Evolutionary conservation across 2,113 vertebrate species (phyloP), one percentile per base, ranked within the genome.

Genomic region (Tragelaphus buxtoni): DNA sequence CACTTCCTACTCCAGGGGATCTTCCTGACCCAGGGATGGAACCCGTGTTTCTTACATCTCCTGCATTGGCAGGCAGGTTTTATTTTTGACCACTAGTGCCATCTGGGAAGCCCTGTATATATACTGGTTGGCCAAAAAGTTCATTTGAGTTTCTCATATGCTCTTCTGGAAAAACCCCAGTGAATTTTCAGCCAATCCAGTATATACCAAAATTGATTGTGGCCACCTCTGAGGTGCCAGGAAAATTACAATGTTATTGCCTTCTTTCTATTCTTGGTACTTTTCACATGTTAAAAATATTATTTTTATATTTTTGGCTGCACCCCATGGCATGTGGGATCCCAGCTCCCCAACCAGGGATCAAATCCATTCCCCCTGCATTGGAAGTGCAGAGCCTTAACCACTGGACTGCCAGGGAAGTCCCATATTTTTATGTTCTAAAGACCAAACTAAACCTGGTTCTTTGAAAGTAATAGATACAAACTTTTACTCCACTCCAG

Each of bases 181-280:
- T 13, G 69, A 12, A 42, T 39, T 42, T 74, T 74, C 10, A 74
- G 35, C 69, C 35, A 74, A 42, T 74, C 22, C 22, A 74, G 22
- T 42, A 16, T 1, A 26, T 0, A 3, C 32, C 17, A 4, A 7
- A 14, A 24, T 63, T 49, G 24, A 45, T 2, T n/a, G 45, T 39
- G 53, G 72, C 22, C 2, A 17, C 22, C 42, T 61, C 51, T 55
- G 24, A 12, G 7, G 45, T 16, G 32, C 63, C 28, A 24, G 76
- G 32, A 30, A 30, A 2, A 65, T 87, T 51, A 82, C 47, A 49
- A 76, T 1, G 2, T 9, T 51, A 74, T 3, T n/a, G 39, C 17
- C 83, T 79, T 84, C 35, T 88, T 84, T 53, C 32, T 24, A 17
- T n/a, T 89, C 87, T 55, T 82, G 39, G 24, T 60, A 83, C 32